Evolutionary conservation across 2,797 vertebrate genomes (phyloP), one percentile per base, ranked within the genome.

Genomic region (Karalla daura): DNA sequence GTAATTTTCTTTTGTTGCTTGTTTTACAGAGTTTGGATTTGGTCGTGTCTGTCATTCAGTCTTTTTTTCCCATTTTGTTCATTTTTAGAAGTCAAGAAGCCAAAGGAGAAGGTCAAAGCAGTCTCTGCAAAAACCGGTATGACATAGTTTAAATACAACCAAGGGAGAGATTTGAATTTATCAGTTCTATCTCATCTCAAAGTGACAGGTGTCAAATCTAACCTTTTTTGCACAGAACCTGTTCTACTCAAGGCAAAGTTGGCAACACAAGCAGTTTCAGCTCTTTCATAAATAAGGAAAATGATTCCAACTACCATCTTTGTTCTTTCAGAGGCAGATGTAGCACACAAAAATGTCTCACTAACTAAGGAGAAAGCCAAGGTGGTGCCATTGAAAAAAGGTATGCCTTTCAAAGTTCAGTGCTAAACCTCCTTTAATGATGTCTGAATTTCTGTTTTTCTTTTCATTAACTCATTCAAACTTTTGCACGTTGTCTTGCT

Each of bases 361-460:
- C 27, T 82, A 2, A 52, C 76, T 24, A 89, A 86, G 66, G 87
- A 86, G 41, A 85, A 60, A 49, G 71, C 72, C 24, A 90, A 88
- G 51, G 36, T 74, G 30, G 73, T 60, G 15, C 76, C 81, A 4
- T 6, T 83, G 20, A 90, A 74, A 69, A 90, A 74, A 89, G 79
- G 88, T 91, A 8, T 3, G 14, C 45, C 3, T 53, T 11, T 53
- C 33, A n/a, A n/a, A 46, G 3, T n/a, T 18, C 14, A 50, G 5
- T 20, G 15, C 3, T 30, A 1, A 6, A n/a, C n/a, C n/a, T n/a
- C n/a, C 0, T 27, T 25, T 7, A 5, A 30, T 11, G 21, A 0
- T 28, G 27, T 20, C 32, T 12, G 23, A 20, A 44, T 33, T 43
- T 2, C 11, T 40, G 7, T 39, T 24, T 15, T n/a, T 17, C 2